A percentile compares a stretch with the other conserved stretches of the same genome.
Evolutionary conservation across 2,888 invertebrate species (phyloP).

Genomic region (Dascillus cervinus): DNA sequence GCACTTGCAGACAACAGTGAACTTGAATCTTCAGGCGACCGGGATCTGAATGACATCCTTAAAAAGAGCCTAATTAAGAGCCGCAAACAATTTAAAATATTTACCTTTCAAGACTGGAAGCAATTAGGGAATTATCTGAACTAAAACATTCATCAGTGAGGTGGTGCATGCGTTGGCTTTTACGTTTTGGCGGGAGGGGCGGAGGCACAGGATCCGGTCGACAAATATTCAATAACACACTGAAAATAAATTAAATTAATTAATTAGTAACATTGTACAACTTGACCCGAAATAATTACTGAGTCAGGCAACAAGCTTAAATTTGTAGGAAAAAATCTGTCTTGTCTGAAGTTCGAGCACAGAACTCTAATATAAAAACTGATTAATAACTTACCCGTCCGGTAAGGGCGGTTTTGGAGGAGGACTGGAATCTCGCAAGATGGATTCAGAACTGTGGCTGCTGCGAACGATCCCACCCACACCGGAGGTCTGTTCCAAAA

Average conservation of each 20-base stretch:
- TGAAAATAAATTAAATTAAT: no score
- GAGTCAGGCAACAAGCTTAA: no score
- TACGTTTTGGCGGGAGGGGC: slow-evolving; percentile 70
- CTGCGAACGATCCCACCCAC: slow-evolving; percentile 47
- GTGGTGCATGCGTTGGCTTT: slow-evolving; percentile 44
- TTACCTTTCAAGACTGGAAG: slow-evolving; percentile 57
- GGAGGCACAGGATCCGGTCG: slow-evolving; percentile 52
- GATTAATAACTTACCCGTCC: slow-evolving; percentile 48
- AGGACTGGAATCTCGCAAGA: slow-evolving; percentile 61
- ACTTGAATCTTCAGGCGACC: slow-evolving; percentile 63
- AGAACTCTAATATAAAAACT: slow-evolving; percentile 3
- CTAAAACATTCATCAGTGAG: slow-evolving; percentile 43
- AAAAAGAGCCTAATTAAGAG: no score
- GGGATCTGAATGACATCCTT: slow-evolving; percentile 67
- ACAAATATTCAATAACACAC: slow-evolving; percentile 22
- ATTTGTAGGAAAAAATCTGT: no score
- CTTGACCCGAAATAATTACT: neutral
- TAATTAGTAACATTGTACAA: no score
- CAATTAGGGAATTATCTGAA: slow-evolving; percentile 52
- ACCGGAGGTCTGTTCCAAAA: slow-evolving; percentile 51
- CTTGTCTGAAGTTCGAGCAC: no score
- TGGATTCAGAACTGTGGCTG: slow-evolving; percentile 77
- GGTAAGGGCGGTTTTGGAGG: slow-evolving; percentile 89
- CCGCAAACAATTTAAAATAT: neutral
- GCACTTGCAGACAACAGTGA: slow-evolving; percentile 61